Base-by-base conservation (phyloP, 92 coral and sea anemone species). In the Scolanthus callimorphus region DNA sequence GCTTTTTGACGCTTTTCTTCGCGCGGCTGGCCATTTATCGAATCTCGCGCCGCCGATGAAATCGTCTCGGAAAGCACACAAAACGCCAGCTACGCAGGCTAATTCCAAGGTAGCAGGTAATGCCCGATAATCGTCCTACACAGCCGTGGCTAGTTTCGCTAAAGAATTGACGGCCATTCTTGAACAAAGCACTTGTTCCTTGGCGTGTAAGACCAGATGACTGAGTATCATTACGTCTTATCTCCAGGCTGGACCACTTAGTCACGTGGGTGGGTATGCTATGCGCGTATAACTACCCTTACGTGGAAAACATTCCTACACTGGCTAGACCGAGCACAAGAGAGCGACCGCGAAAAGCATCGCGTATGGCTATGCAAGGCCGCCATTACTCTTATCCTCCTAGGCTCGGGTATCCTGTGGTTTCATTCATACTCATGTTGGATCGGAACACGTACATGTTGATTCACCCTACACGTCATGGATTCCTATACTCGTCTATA, bases 241-340 rank as follows among this genome's bases (percentile, higher is more conserved):
- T 51, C 30, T 55, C 4, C 73, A 92, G 98, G 3, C 59, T 92
- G 50, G 98, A 92, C 55, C 98, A 92, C 77, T 59, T 81, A 53
- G 94, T 71, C 41, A 84, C 98, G 3, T 92, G 92, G 96, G 83
- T 88, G 20, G 98, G 98, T 23, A 92, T 92, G 98, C 62, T 92
- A 20, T 82, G 95, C 10, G 98, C 98, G 23, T 92, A 92, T 28
- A 92, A 92, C 80, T 92, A 88, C 71, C 96, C 98, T 37, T 84
- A 88, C 67, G 75, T 88, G 47, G 98, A 92, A 39, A 71, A 76
- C 26, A n/a, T 88, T 92, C 73, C 60, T 92, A 19, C 67, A 50
- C 51, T 84, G 83, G 71, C 75, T 92, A 70, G 95, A 86, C 55
- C 71, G 56, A 44, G 68, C 72, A 22, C 95, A 86, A 49, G 98